Evolutionary conservation across 2,888 invertebrate genomes (phyloP), one percentile per base, ranked within the genome.

Genomic region (Eristalis pertinax): DNA sequence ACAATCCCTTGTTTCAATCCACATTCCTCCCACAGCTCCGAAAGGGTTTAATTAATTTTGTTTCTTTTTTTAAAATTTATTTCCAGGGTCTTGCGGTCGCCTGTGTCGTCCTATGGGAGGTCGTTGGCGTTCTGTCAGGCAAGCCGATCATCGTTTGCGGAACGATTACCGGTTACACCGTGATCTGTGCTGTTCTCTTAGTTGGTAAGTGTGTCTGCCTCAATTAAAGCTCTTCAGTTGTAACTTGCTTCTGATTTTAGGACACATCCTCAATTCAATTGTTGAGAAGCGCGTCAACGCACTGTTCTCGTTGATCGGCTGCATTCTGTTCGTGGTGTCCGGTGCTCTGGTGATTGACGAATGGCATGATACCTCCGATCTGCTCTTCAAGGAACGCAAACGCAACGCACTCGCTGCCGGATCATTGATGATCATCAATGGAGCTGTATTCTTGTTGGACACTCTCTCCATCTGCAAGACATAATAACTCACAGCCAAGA

Each of bases 251-350:
- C 29, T 35, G 56, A 19, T 86, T 50, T 2, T 41, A 92, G 92
- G 92, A 64, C 92, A 92, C 79, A 74, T 92, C 19, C 89, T 92
- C 64, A 91, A 90, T 29, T 91, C 92, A 5, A 88, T 91, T 68
- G 90, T 92, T 65, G 92, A 92, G 89, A 92, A 92, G 83, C 92
- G 92, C 19, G 86, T 92, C 58, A 92, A 92, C 83, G 92, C 92
- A 3, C 63, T 92, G 0, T 90, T 92, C 86, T 90, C 93, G 2
- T 85, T 92, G 79, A 87, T 92, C 29, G 92, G 92, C 19, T 92
- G 92, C 87, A 84, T 92, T 8, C 82, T 92, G 41, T 92, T 92
- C 69, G 91, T 92, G 70, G 89, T 90, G 58, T 91, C 92, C 0
- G 92, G 92, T 5, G 92, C 92, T 0, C n/a, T 92, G 90, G 90